Percentiles rank a stretch among this genome's conserved stretches.
Conservation (phyloP, 2,797 vertebrate species). For the Notoglanidium macrostoma region DNA sequence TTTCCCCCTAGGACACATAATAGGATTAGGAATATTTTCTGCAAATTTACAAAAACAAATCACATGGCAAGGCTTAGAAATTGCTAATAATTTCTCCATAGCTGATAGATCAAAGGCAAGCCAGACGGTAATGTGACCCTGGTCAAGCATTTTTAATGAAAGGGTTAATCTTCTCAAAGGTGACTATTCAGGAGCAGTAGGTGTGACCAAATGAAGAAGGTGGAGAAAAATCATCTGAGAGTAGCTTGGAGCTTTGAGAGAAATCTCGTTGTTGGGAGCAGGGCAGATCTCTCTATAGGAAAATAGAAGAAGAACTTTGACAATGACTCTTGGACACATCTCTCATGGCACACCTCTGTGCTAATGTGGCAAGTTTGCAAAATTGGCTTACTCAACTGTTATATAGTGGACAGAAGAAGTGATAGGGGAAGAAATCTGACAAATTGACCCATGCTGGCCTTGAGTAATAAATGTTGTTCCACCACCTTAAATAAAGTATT, state of each 20-base stretch:
- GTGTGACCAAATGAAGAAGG: constrained; percentile 99
- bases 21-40: constrained; percentile 99
- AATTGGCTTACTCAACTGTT: constrained; percentile 26
- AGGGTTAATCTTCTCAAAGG: constrained; percentile 99
- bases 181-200: constrained; percentile 96
- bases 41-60: constrained; percentile 99
- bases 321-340: constrained; percentile 59
- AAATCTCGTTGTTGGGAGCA: constrained; percentile 73
- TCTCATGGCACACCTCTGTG: constrained; percentile 57
- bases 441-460: constrained; percentile 7
- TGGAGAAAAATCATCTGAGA: constrained; percentile 71
- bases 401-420: constrained; percentile 17
- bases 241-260: constrained; percentile 81
- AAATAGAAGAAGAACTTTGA: constrained; percentile 55
- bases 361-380: constrained; percentile 34
- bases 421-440: constrained; percentile 5
- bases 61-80: constrained; percentile 97
- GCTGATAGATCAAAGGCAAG: constrained; percentile 96
- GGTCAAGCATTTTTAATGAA: constrained; percentile 95
- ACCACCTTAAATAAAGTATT: constrained; percentile 3
- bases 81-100: constrained; percentile 98
- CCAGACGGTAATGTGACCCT: constrained; percentile 93
- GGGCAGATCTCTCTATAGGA: constrained; percentile 60
- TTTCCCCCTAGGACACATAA: constrained; percentile 84
- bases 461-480: constrained; percentile 21